Percentiles rank a stretch among this genome's conserved stretches.
phyloP scores from a whole-genome alignment of 2,113 vertebrate species.

The Carassius gibelio region DNA sequence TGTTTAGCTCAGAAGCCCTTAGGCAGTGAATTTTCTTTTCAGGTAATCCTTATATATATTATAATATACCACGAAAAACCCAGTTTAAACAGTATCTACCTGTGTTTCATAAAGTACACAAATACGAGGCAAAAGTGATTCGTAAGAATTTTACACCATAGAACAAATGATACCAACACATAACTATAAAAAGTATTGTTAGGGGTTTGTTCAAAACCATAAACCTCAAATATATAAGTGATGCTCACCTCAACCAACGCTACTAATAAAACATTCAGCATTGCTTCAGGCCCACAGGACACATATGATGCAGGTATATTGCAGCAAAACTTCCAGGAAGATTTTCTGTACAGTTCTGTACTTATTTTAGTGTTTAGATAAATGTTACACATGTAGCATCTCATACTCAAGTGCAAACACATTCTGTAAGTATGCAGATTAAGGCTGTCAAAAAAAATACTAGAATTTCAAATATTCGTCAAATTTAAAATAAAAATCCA shows the following conservation, averaged over 20 bases:
- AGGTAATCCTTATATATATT: too few species aligned
- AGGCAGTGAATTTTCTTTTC: conserved; percentile 39
- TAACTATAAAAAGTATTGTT: neutral
- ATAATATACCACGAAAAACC: conserved; percentile 15
- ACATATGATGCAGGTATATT: conserved; percentile 2
- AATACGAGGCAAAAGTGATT: neutral
- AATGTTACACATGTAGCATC: neutral
- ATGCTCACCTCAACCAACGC: neutral
- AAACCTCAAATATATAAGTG: neutral
- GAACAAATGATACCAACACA: neutral
- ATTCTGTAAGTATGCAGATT: neutral
- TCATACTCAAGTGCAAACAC: neutral
- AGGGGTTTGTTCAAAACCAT: neutral
- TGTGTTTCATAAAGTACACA: neutral
- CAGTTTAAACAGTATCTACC: conserved; percentile 4
- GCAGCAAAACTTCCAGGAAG: neutral
- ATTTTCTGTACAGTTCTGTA: neutral
- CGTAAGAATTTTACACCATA: neutral
- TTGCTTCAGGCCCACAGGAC: neutral
- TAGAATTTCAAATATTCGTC: too few species aligned
- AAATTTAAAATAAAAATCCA: too few species aligned
- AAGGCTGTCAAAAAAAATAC: too few species aligned
- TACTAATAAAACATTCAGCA: neutral
- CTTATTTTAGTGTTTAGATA: neutral
- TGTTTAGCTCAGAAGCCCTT: conserved; percentile 35